phyloP scores from a whole-genome alignment of 2,888 invertebrate genomes.

The Melipona beecheii region DNA sequence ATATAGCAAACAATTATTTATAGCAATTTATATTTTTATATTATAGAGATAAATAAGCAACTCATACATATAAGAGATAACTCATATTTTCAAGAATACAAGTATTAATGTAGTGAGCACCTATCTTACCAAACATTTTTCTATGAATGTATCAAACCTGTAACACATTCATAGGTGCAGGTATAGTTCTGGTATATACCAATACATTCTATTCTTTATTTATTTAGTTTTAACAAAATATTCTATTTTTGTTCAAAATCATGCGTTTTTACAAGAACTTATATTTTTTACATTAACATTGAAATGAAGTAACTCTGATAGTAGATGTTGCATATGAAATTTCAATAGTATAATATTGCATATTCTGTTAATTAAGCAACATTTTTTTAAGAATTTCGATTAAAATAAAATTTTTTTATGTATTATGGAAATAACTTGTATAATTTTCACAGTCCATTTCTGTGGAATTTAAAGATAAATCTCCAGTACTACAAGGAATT shows the following conservation, averaged over 20 bases:
- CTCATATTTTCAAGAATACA: too few relatives aligned
- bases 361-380: constrained; percentile 9
- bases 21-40: too few relatives aligned
- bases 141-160: too few relatives aligned
- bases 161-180: too few relatives aligned
- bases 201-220: background rate
- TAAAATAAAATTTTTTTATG: constrained; percentile 56
- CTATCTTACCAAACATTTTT: too few relatives aligned
- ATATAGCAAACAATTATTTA: too few relatives aligned
- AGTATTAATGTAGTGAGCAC: too few relatives aligned
- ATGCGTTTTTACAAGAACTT: background rate
- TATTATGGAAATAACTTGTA: constrained; percentile 75
- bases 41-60: too few relatives aligned
- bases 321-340: background rate
- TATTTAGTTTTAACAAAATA: too few relatives aligned
- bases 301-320: background rate
- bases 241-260: background rate
- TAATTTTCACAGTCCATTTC: constrained; percentile 75
- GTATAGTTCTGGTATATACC: too few relatives aligned
- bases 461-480: constrained; percentile 78
- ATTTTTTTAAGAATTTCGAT: background rate
- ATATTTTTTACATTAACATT: background rate
- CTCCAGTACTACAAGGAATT: constrained; percentile 88
- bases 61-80: too few relatives aligned
- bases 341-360: background rate